Evolutionary conservation across 2,797 vertebrate species (phyloP).

Genomic region (Chaetophractus vellerosus): DNA sequence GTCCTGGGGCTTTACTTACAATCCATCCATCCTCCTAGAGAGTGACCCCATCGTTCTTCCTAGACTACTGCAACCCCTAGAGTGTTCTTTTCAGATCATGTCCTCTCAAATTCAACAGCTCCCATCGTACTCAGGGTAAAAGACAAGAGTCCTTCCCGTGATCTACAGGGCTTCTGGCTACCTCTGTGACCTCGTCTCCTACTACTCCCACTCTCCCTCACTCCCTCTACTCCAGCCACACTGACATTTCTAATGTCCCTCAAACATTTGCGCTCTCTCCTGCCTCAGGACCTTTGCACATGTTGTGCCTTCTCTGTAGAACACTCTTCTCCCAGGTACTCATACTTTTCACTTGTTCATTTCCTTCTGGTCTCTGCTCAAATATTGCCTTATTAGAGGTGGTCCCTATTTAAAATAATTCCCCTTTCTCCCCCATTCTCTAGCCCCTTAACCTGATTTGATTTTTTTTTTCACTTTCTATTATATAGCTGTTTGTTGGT

Average conservation of each 20-base stretch:
- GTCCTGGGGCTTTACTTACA: background rate
- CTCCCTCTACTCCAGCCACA: background rate
- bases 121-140: background rate
- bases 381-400: background rate
- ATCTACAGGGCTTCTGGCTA: background rate
- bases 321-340: background rate
- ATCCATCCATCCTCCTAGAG: background rate
- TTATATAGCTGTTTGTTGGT: background rate
- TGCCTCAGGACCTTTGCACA: background rate
- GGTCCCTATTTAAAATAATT: background rate
- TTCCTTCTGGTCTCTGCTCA: constrained; percentile 12
- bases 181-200: background rate
- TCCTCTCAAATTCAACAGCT: background rate
- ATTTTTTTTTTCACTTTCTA: background rate
- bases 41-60: background rate
- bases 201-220: background rate
- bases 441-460: background rate
- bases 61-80: background rate
- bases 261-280: background rate
- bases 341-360: background rate
- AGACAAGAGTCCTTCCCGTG: background rate
- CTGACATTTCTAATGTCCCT: background rate
- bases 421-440: background rate
- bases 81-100: background rate
- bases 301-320: background rate